Base-by-base conservation (phyloP, 2,797 vertebrate species). In the Myotis daubentonii region DNA sequence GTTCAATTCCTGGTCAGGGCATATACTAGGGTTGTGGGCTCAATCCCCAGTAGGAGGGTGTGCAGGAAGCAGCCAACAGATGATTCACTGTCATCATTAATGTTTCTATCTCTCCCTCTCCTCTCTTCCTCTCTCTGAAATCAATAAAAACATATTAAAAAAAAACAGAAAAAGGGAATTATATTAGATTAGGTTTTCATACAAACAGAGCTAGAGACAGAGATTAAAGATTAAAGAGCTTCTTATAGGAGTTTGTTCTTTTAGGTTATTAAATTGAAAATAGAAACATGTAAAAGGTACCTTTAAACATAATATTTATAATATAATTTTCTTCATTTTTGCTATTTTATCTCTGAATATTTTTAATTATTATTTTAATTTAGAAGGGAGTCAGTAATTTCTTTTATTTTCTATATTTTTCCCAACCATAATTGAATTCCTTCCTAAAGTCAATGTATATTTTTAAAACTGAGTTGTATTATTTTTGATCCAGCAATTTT, bases 301-400 rank as follows among this genome's bases (percentile, higher is more conserved):
- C 7, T 72, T 22, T n/a, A 22, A 36, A n/a, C 5, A n/a, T 60
- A 88, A 53, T 19, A 71, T 81, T 76, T 12, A 49, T 55, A 83
- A 76, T 78, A 16, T 36, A 80, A 87, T 86, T 68, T 3, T 41
- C 0, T 84, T 71, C 2, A 74, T 17, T 70, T 84, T 80, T 92
- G 11, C 5, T 62, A 15, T 93, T 95, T 89, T 22, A 36, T 47
- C 33, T 80, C 10, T 55, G 20, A 92, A 57, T 25, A 57, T 71
- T 91, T 78, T 72, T 8, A 65, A 33, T n/a, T 86, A 82, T 33
- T 82, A 81, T 36, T 87, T 94, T 65, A 51, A 84, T 91, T 81
- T 55, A 25, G n/a, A 83, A 87, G 10, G 0, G 23, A 25, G 5
- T 20, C 13, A 36, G 22, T 6, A 74, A 1, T 8, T n/a, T 53